Percentiles rank a stretch among this genome's conserved stretches.
These are phyloP conservation scores for Halichondria panicea DNA, from an alignment of 37 sponge, comb jelly and placozoan species.

Conservation along the genomic window DNA sequence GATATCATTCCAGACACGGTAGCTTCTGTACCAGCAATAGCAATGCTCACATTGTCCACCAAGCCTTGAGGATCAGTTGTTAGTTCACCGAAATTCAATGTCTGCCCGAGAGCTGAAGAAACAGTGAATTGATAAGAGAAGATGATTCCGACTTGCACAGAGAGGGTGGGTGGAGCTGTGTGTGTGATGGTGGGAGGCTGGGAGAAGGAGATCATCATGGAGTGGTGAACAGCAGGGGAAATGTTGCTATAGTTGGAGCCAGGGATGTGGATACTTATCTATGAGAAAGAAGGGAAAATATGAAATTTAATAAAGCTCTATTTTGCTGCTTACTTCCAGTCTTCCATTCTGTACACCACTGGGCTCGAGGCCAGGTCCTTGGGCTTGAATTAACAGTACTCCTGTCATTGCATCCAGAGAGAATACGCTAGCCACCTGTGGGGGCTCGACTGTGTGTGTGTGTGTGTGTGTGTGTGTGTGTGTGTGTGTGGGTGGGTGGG, in stretches of 20 bases:
- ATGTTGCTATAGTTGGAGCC: conserved; percentile 48
- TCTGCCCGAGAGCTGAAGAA: background rate
- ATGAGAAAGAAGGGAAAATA: background rate
- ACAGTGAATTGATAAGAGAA: conserved; percentile 12
- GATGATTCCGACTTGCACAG: background rate
- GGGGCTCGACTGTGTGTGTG: conserved; percentile 37
- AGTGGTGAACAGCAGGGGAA: background rate
- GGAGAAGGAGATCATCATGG: background rate
- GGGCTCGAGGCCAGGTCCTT: conserved; percentile 35
- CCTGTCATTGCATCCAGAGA: conserved; percentile 28
- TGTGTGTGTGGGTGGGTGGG: no score
- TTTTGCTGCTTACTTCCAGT: conserved; percentile 30
- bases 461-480: no score
- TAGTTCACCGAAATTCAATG: background rate
- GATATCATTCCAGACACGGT: conserved; percentile 4
- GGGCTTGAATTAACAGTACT: conserved; percentile 31
- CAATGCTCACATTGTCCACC: background rate
- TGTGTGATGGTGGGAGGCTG: conserved; percentile 35
- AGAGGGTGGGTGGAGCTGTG: conserved; percentile 6
- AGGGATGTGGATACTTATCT: conserved; percentile 54
- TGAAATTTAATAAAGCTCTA: background rate
- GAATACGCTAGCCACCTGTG: conserved; percentile 28
- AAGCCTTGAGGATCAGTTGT: conserved; percentile 3
- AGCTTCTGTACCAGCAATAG: background rate
- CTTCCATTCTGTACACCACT: conserved; percentile 33